Base-by-base conservation (phyloP, 2,888 invertebrate species). In the Ophion ventricosus region DNA sequence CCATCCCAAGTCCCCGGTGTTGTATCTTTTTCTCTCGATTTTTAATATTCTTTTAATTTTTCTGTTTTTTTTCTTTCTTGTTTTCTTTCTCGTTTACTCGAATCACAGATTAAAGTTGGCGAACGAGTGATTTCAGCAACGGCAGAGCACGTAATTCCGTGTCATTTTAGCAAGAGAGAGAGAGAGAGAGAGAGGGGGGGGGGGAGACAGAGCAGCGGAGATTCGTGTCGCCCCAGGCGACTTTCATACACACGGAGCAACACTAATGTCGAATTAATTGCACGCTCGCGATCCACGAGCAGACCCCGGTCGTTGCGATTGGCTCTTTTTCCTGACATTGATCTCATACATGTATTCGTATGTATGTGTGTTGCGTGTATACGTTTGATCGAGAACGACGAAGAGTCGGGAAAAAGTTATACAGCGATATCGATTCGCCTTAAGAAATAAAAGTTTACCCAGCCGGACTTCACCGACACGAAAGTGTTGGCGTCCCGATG, bases 191-290 rank as follows among this genome's bases (percentile, higher is more conserved):
- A 29, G 20, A 66, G 23, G 25, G 29, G 29, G 40, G 69, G 56
- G 57, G 40, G 57, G 69, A 61, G 17, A 56, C 17, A 20, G 49
- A 4, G 25, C 43, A 59, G 20, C 72, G 54, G 40, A 81, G 70
- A 82, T 89, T 89, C 88, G 87, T 88, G 87, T 89, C 88, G 88
- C 88, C 88, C 86, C 85, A 79, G 85, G 82, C 77, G 49, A 75
- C 87, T 87, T 86, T 83, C 84, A 85, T 86, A 78, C 87, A 86
- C 87, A 86, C 85, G 83, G 83, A 81, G 69, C 75, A 73, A 76
- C 83, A 80, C 90, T 91, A 91, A 92, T 91, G 91, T 90, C 89
- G 89, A 89, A 91, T 91, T 91, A 91, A 91, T 91, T 91, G 91
- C 87, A 88, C 87, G 89, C 88, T 88, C 87, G 87, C 88, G 89